Evolutionary conservation across 2,113 vertebrate species (phyloP).

Genomic region (Trichomycterus rosablanca): DNA sequence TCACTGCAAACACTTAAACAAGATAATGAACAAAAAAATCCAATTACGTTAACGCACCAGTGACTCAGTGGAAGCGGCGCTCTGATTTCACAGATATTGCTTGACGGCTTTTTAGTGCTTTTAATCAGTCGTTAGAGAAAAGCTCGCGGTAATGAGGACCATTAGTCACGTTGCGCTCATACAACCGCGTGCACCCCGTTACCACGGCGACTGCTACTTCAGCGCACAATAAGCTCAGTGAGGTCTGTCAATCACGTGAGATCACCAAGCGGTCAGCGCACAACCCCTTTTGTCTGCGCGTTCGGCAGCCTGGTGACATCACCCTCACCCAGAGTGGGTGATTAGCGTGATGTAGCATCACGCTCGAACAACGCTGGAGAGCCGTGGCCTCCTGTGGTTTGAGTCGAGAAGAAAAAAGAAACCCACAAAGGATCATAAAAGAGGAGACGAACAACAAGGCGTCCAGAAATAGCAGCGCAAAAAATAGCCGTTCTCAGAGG

Average conservation of each 20-base stretch:
- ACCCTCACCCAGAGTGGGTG: constrained; percentile 6
- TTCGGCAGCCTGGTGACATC: constrained; percentile 46
- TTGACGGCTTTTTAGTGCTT: neutral
- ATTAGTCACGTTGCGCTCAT: constrained; percentile 17
- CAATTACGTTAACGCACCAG: neutral
- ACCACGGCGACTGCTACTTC: constrained; percentile 1
- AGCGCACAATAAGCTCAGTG: constrained; percentile 56
- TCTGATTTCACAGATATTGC: neutral
- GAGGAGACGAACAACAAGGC: neutral
- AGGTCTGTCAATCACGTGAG: constrained; percentile 58
- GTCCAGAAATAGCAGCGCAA: too few relatives aligned
- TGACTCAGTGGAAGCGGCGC: too few relatives aligned
- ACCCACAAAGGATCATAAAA: constrained; percentile 10
- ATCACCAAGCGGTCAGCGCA: constrained; percentile 45
- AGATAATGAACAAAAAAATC: too few relatives aligned
- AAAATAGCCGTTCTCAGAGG: neutral
- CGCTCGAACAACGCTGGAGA: neutral
- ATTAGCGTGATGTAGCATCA: constrained; percentile 3
- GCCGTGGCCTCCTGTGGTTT: constrained; percentile 27
- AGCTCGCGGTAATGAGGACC: neutral
- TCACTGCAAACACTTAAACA: too few relatives aligned
- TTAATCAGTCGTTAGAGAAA: neutral
- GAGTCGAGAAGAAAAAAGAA: neutral
- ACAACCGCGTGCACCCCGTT: neutral
- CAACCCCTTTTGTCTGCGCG: constrained; percentile 52